phyloP scores from a whole-genome alignment of 2,797 vertebrate species.

The Mormyrus hasselquistii region DNA sequence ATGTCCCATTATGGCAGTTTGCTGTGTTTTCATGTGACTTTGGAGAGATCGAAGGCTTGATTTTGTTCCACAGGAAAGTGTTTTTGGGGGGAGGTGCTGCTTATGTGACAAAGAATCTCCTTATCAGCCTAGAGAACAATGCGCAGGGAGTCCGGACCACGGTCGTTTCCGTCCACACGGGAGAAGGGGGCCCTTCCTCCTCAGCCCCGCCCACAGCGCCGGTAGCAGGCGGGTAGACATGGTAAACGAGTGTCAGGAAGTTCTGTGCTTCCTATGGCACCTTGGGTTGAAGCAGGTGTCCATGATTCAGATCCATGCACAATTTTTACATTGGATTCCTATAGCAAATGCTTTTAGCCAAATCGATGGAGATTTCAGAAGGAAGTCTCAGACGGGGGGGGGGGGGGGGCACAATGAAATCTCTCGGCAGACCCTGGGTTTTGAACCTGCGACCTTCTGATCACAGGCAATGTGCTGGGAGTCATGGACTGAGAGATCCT shows the following conservation, averaged over 20 bases:
- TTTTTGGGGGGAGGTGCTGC: constrained; percentile 25
- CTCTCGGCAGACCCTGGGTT: not conserved
- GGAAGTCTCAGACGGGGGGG: not conserved
- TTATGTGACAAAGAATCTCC: constrained; percentile 27
- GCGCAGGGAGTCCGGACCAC: constrained; percentile 25
- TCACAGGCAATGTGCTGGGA: not conserved
- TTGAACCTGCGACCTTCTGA: not conserved
- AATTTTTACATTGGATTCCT: not conserved
- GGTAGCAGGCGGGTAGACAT: not conserved
- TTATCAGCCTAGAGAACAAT: constrained; percentile 32
- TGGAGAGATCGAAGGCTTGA: not conserved
- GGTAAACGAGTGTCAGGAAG: not conserved
- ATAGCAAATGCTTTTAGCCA: not conserved
- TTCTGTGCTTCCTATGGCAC: not conserved
- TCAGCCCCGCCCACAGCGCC: not conserved
- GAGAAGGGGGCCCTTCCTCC: not conserved
- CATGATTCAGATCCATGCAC: not conserved
- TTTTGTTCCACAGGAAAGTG: not conserved
- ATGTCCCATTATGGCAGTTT: not conserved
- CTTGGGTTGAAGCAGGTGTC: not conserved
- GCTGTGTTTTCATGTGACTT: not conserved
- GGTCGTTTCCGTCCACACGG: constrained; percentile 19
- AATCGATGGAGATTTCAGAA: not conserved
- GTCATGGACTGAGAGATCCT: not conserved
- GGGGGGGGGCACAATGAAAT: not conserved